Percentiles rank a stretch among this genome's conserved stretches.
These are phyloP conservation scores for Syngnathus rostellatus DNA, from an alignment of 2,797 vertebrate species.

Conservation along the genomic window DNA sequence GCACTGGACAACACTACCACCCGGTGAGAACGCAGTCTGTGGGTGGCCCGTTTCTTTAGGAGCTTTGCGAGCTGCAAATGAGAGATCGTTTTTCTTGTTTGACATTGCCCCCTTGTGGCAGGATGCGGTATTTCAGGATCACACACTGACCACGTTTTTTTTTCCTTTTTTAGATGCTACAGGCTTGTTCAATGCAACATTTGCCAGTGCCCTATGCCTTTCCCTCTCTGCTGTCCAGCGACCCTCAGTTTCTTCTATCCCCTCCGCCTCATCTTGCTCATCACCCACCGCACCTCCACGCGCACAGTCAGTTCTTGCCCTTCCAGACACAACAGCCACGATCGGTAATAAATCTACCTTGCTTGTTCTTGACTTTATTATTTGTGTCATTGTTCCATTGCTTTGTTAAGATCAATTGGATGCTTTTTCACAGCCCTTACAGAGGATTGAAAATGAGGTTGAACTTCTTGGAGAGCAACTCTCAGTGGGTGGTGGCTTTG, in stretches of 20 bases:
- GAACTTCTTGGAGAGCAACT: constrained; percentile 91
- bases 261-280: constrained; percentile 83
- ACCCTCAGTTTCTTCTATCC: constrained; percentile 89
- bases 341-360: constrained; percentile 69
- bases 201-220: constrained; percentile 91
- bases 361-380: not conserved
- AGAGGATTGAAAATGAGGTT: constrained; percentile 96
- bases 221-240: constrained; percentile 88
- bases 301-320: constrained; percentile 88
- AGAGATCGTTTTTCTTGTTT: not conserved
- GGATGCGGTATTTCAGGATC: not conserved
- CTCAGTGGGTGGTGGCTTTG: constrained; percentile 85
- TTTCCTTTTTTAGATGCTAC: constrained; percentile 77
- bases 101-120: constrained; percentile 52
- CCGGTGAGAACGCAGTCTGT: constrained; percentile 77
- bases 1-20: constrained; percentile 87
- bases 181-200: constrained; percentile 93
- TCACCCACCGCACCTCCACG: constrained; percentile 84
- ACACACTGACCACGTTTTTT: not conserved
- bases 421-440: constrained; percentile 75
- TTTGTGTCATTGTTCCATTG: too few relatives aligned
- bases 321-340: constrained; percentile 93
- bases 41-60: constrained; percentile 10
- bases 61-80: constrained; percentile 1
- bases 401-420: not conserved